A percentile compares a stretch with the other conserved stretches of the same genome.
These are phyloP conservation scores for Drusus annulatus DNA, from an alignment of 1,140 invertebrate genomes.

Conservation along the genomic window DNA sequence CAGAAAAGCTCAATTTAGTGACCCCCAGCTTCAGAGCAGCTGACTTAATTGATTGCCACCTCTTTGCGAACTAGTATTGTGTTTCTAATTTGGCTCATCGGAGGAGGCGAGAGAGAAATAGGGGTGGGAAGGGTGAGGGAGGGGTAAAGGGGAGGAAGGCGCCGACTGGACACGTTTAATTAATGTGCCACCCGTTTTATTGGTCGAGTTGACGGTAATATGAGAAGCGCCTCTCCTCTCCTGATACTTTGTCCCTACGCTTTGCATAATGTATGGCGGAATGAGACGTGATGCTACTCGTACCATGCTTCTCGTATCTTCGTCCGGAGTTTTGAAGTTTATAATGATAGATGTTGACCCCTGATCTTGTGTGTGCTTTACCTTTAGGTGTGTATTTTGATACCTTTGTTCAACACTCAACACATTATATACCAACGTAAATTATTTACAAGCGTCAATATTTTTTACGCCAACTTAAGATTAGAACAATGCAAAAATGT, in stretches of 20 bases:
- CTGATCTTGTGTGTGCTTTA: not conserved
- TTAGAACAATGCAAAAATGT: too few relatives aligned
- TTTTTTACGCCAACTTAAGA: too few relatives aligned
- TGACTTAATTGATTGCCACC: conserved; percentile 55
- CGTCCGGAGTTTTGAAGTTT: conserved; percentile 10
- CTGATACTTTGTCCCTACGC: conserved; percentile 22
- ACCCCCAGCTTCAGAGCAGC: conserved; percentile 25
- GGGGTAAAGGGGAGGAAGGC: conserved; percentile 10
- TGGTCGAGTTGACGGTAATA: conserved; percentile 41
- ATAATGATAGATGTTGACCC: conserved; percentile 15
- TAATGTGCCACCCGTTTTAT: conserved; percentile 50
- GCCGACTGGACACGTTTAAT: conserved; percentile 58
- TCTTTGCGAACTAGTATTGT: conserved; percentile 59
- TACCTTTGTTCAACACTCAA: too few relatives aligned
- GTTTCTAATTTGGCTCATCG: conserved; percentile 55
- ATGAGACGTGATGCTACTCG: not conserved
- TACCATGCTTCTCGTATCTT: too few relatives aligned
- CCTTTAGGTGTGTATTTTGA: not conserved
- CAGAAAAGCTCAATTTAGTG: not conserved
- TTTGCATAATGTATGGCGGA: conserved; percentile 36
- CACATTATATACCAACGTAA: too few relatives aligned
- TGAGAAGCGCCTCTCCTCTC: conserved; percentile 10
- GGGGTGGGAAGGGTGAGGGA: not conserved
- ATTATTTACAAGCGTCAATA: too few relatives aligned
- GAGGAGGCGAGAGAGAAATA: not conserved